A percentile compares a stretch with the other conserved stretches of the same genome.
Evolutionary conservation across 2,797 vertebrate genomes (phyloP).

Genomic region (Miichthys miiuy): DNA sequence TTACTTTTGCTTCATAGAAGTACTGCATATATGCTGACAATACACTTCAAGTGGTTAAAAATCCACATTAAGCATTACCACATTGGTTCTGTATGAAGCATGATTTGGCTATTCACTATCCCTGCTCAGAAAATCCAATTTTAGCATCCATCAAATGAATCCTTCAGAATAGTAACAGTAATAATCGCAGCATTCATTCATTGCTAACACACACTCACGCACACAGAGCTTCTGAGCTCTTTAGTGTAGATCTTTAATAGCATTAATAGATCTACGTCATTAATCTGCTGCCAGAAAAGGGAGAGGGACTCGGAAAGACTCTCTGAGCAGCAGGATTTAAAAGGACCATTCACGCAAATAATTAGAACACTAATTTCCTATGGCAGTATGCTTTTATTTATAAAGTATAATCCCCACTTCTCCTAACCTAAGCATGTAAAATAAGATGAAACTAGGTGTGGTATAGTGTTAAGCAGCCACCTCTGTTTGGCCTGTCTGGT

Average conservation of each 20-base stretch:
- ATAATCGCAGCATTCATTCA: conserved; percentile 36
- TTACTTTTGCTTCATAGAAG: not conserved
- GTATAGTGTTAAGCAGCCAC: not conserved
- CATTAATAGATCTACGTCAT: conserved; percentile 78
- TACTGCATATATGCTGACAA: not conserved
- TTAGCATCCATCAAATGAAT: conserved; percentile 24
- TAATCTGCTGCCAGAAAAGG: conserved; percentile 76
- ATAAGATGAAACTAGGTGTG: conserved; percentile 18
- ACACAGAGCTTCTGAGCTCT: conserved; percentile 34
- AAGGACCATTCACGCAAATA: conserved; percentile 54
- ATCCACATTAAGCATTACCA: not conserved
- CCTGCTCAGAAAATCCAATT: conserved; percentile 30
- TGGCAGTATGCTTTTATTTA: conserved; percentile 47
- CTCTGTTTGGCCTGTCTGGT: conserved; percentile 40
- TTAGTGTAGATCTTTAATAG: conserved; percentile 60
- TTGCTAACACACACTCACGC: conserved; percentile 18
- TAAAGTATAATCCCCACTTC: conserved; percentile 23
- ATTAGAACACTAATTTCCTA: conserved; percentile 47
- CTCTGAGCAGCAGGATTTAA: conserved; percentile 53
- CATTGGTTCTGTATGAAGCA: not conserved
- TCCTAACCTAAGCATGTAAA: not conserved
- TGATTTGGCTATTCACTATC: not conserved
- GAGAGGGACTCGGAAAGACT: conserved; percentile 62
- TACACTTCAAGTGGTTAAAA: not conserved
- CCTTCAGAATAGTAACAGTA: conserved; percentile 24